Percentiles rank a stretch among this genome's conserved stretches.
These are phyloP conservation scores for Synergus laeviventris DNA, from an alignment of 2,888 invertebrate genomes.

Conservation along the genomic window DNA sequence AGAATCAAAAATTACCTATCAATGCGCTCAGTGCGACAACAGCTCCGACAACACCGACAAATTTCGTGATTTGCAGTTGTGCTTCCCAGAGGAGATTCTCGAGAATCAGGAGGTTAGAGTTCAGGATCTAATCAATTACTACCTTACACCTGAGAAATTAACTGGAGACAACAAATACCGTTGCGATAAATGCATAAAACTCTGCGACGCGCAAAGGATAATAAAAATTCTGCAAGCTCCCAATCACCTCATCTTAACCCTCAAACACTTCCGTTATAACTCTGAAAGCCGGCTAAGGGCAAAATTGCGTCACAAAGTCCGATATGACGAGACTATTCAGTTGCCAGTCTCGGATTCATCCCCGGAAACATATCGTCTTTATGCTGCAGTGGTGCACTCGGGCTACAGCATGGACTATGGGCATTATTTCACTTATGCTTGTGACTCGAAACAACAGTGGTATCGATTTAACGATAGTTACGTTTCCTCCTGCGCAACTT, in stretches of 20 bases:
- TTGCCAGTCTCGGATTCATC: slow-evolving; percentile 69
- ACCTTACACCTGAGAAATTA: slow-evolving; percentile 86
- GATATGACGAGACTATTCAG: slow-evolving; percentile 79
- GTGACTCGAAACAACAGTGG: slow-evolving; percentile 83
- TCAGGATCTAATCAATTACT: slow-evolving; percentile 87
- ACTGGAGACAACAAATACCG: slow-evolving; percentile 89
- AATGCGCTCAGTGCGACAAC: slow-evolving; percentile 84
- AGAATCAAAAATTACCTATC: slow-evolving; percentile 84
- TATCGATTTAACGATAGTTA: slow-evolving; percentile 88
- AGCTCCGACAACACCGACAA: slow-evolving; percentile 86
- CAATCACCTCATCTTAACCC: slow-evolving; percentile 86
- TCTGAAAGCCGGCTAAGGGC: slow-evolving; percentile 84
- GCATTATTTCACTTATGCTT: slow-evolving; percentile 91
- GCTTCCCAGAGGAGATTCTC: slow-evolving; percentile 81
- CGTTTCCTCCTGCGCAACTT: slow-evolving; percentile 80
- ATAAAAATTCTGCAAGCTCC: slow-evolving; percentile 85
- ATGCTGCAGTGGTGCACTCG: slow-evolving; percentile 90
- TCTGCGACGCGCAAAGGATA: slow-evolving; percentile 86
- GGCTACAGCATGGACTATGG: slow-evolving; percentile 91
- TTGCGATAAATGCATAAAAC: slow-evolving; percentile 85
- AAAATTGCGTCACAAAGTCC: slow-evolving; percentile 86
- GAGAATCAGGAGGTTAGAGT: slow-evolving; percentile 80
- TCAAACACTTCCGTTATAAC: slow-evolving; percentile 89
- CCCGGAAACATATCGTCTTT: slow-evolving; percentile 82
- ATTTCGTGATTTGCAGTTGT: slow-evolving; percentile 88